phyloP scores from a whole-genome alignment of 2,888 invertebrate genomes.

The Oligia latruncula region DNA sequence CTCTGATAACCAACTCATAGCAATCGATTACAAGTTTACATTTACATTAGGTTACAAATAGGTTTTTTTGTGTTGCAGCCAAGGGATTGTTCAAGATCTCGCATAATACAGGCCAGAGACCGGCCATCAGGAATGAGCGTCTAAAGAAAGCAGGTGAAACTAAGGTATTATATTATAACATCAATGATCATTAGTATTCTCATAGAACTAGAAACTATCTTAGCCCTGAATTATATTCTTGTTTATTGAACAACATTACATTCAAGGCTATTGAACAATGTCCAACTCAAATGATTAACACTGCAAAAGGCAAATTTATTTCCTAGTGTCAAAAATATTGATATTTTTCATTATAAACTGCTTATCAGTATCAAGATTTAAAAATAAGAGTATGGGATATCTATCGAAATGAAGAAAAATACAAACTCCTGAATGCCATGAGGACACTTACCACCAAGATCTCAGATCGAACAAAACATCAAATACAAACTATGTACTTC shows the following conservation, averaged over 20 bases:
- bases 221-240: not conserved
- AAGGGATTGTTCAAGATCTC: constrained; percentile 98
- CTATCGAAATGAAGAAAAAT: constrained; percentile 68
- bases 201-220: too few relatives aligned
- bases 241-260: not conserved
- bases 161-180: constrained; percentile 84
- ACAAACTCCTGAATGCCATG: constrained; percentile 81
- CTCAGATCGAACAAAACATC: constrained; percentile 80
- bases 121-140: constrained; percentile 96
- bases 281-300: not conserved
- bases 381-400: not conserved
- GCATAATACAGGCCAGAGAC: constrained; percentile 96
- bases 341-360: not conserved
- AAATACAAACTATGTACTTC: rapidly evolving
- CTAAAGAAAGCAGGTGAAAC: constrained; percentile 97
- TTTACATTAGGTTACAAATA: not conserved
- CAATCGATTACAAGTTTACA: not conserved
- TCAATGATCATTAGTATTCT: too few relatives aligned
- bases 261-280: not conserved
- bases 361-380: too few relatives aligned
- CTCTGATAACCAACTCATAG: constrained; percentile 77
- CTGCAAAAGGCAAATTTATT: not conserved
- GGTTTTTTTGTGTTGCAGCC: constrained; percentile 90
- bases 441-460: constrained; percentile 89
- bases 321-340: not conserved